Evolutionary conservation across 2,888 invertebrate species (phyloP), one percentile per base, ranked within the genome.

Genomic region (Machimus rusticus): DNA sequence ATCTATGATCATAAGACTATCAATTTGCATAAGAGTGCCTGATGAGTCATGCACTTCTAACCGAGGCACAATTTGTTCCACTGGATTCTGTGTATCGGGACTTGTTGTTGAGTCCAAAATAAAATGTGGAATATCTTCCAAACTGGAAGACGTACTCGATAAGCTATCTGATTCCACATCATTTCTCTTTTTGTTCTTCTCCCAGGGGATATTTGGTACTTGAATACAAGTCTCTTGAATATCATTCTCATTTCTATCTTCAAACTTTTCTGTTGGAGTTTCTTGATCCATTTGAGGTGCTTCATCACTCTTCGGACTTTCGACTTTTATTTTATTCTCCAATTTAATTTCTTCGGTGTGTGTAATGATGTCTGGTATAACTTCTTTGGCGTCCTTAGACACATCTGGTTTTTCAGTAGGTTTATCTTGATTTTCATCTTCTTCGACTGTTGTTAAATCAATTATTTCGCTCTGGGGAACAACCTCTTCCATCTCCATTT

Each of bases 41-140:
- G 95, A 95, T 82, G 94, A 95, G 89, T 96, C 95, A 90, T 96
- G 96, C 12, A 96, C 95, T 92, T 96, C 96, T 0, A 96, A 92
- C 86, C 96, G 93, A 0, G 97, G 96, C 0, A 95, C 95, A 4
- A 89, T 91, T 66, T 87, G 87, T 55, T 89, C 88, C 2, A 87
- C 51, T 23, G 76, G 19, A 8, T 92, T 92, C 86, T 92, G 92
- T 0, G 93, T 93, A 37, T 93, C 93, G 1, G 93, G 93, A 90
- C 93, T 93, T 37, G 93, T 93, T 2, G 93, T 92, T 0, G 93
- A 93, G 87, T 93, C 93, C 34, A 93, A 89, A 86, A 93, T 92
- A 86, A 91, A 93, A 88, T 93, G 93, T 84, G 93, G 93, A 82
- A 93, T 93, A 87, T 93, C 93, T 86, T 93, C 93, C 4, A 93